Conservation (phyloP, 2,113 vertebrate genomes). For the Entomyzon cyanotis region DNA sequence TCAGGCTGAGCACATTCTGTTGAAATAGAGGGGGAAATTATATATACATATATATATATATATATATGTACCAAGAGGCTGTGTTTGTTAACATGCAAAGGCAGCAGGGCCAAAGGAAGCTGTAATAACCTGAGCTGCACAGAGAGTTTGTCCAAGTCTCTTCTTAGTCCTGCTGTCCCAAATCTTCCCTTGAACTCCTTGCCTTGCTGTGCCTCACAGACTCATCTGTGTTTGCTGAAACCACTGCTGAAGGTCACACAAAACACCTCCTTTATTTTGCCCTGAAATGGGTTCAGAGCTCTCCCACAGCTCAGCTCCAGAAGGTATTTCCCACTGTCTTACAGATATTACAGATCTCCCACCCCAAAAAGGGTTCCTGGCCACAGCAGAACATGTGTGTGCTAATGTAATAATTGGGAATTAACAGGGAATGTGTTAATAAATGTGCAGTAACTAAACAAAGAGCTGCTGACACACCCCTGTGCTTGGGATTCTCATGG, state of each 20-base stretch:
- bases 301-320: background rate
- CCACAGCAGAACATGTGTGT: background rate
- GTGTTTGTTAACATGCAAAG: background rate
- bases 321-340: background rate
- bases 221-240: background rate
- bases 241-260: background rate
- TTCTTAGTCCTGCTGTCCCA: background rate
- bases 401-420: background rate
- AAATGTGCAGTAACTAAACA: background rate
- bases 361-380: background rate
- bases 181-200: background rate
- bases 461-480: background rate
- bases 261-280: background rate
- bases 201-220: background rate
- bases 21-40: background rate
- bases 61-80: background rate
- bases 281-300: background rate
- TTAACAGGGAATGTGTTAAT: background rate
- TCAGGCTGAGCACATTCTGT: background rate
- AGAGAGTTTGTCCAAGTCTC: background rate
- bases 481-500: background rate
- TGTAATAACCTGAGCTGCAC: background rate
- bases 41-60: accelerated
- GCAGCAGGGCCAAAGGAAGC: background rate
- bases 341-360: background rate